phyloP scores from a whole-genome alignment of 2,888 invertebrate species.

The Abrostola triplasia region DNA sequence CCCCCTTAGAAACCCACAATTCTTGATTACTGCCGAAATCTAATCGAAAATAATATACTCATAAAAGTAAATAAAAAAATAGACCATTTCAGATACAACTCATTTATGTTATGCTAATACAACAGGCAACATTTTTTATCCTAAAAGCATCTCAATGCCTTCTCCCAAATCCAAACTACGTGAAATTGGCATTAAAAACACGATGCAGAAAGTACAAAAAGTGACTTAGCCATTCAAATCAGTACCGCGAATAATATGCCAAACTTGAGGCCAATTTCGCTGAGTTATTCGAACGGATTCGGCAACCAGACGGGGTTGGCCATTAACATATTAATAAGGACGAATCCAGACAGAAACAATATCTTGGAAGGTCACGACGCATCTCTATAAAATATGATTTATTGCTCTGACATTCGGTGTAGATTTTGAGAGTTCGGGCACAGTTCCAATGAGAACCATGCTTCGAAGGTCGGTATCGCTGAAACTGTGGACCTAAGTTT shows the following conservation, averaged over 20 bases:
- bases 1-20: too few species aligned
- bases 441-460: slow-evolving; percentile 38
- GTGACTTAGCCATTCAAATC: slow-evolving; percentile 28
- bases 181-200: slow-evolving; percentile 5
- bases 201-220: slow-evolving; percentile 12
- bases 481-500: slow-evolving; percentile 17
- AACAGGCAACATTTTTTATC: too few species aligned
- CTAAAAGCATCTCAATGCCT: neutral
- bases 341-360: slow-evolving; percentile 47
- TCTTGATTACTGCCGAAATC: too few species aligned
- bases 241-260: slow-evolving; percentile 22
- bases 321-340: slow-evolving; percentile 50
- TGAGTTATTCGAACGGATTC: slow-evolving; percentile 33
- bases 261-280: slow-evolving; percentile 41
- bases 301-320: slow-evolving; percentile 19
- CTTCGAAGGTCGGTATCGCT: slow-evolving; percentile 24
- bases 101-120: too few species aligned
- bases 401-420: slow-evolving; percentile 29
- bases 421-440: slow-evolving; percentile 52
- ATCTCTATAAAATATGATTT: slow-evolving; percentile 46
- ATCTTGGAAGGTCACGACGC: slow-evolving; percentile 36
- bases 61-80: too few species aligned
- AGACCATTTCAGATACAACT: too few species aligned
- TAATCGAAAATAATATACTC: too few species aligned
- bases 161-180: neutral